Base-by-base conservation (phyloP, 2,888 invertebrate genomes). In the Ectobius pallidus region DNA sequence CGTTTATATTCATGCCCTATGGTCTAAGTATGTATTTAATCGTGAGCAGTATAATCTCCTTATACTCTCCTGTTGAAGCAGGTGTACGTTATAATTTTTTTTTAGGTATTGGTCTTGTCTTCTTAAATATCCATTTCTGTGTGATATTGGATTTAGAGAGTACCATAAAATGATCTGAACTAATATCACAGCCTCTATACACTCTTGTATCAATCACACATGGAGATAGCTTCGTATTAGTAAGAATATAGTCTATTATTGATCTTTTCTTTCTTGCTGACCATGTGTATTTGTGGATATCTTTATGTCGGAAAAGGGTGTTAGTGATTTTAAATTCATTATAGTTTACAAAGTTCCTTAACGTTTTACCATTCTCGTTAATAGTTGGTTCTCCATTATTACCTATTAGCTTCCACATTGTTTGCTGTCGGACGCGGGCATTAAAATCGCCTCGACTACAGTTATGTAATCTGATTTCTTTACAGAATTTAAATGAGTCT, bases 291-390 rank as follows among this genome's bases (percentile, higher is more conserved):
- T 46, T 46, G n/a, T 46, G 46, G n/a, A 46, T 46, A 46, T 46
- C 46, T n/a, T 46, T 46, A 46, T 11, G 18, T n/a, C 7, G n/a
- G n/a, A 11, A 46, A n/a, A 46, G 46, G 46, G 46, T 46, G n/a
- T 46, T n/a, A 46, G 46, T 46, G 11, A 46, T 46, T 46, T 46
- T n/a, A 46, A 46, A 46, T n/a, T 46, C 46, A n/a, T 46, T 46
- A 46, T n/a, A 46, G n/a, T 46, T 46, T 46, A 46, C 46, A 46
- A 46, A 46, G 4, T 46, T 46, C n/a, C 46, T 46, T n/a, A 46
- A 46, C 7, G 46, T 46, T 46, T 46, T 46, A n/a, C 46, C 46
- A n/a, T 46, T 46, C n/a, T 46, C n/a, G 18, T 46, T 46, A 4
- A n/a, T 11, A 46, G n/a, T 46, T n/a, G 46, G n/a, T 46, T 46